A percentile compares a stretch with the other conserved stretches of the same genome.
Conservation (phyloP, 2,113 vertebrate genomes). For the Pavo muticus region DNA sequence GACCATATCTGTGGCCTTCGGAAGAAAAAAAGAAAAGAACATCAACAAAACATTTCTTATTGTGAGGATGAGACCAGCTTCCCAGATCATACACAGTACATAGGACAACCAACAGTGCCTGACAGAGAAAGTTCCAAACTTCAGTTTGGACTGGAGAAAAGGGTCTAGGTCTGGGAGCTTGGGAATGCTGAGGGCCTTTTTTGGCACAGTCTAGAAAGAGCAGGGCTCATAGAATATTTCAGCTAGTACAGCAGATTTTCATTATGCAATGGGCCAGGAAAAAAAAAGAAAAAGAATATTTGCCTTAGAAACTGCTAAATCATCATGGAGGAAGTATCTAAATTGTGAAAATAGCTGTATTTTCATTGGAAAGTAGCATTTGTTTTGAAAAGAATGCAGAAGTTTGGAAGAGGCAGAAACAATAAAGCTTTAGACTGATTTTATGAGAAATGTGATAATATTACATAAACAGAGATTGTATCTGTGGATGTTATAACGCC, state of each 20-base stretch:
- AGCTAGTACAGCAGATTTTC: slow-evolving; percentile 35
- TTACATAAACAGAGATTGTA: background rate
- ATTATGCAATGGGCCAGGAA: background rate
- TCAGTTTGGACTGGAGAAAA: slow-evolving; percentile 80
- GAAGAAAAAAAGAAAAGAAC: background rate
- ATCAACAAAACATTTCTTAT: background rate
- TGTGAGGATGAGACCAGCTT: background rate
- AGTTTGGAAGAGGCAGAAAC: background rate
- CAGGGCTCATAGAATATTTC: slow-evolving; percentile 77
- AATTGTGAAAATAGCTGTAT: background rate
- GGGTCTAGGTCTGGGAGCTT: slow-evolving; percentile 81
- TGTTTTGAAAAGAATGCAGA: background rate
- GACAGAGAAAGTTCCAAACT: slow-evolving; percentile 79
- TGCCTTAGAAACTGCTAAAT: background rate
- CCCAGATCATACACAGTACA: slow-evolving; percentile 76
- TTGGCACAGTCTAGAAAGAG: slow-evolving; percentile 83
- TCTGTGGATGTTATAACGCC: background rate
- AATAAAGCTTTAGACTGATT: background rate
- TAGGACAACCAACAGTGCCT: slow-evolving; percentile 81
- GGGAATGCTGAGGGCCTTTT: slow-evolving; percentile 80
- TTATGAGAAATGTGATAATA: background rate
- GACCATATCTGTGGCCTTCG: background rate
- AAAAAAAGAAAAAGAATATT: background rate
- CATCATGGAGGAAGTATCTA: background rate
- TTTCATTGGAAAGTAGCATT: background rate